Evolutionary conservation across 1,140 invertebrate genomes (phyloP).

Genomic region (Drosophila mauritiana): DNA sequence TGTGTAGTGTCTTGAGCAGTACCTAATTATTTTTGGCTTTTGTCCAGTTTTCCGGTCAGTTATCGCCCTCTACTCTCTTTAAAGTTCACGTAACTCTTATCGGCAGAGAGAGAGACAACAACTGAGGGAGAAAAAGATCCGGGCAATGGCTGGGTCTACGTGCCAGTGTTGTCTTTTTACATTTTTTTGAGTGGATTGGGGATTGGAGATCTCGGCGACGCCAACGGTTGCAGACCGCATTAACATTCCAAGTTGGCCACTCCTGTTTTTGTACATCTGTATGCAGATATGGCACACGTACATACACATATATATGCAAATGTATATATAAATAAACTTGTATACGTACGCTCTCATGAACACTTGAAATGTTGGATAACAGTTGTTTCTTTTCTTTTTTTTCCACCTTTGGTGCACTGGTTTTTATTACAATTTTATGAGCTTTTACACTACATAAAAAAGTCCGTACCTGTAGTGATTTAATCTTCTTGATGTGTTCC

Average conservation of each 20-base stretch:
- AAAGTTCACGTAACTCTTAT: slow-evolving; percentile 65
- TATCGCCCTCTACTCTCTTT: slow-evolving; percentile 22
- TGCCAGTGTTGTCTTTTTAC: slow-evolving; percentile 18
- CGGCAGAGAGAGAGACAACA: slow-evolving; percentile 11
- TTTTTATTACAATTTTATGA: slow-evolving; percentile 68
- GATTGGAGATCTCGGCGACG: slow-evolving; percentile 61
- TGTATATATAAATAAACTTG: neutral
- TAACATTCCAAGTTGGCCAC: slow-evolving; percentile 81
- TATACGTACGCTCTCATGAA: slow-evolving; percentile 21
- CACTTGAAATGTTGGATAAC: slow-evolving; percentile 75
- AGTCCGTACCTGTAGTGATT: slow-evolving; percentile 15
- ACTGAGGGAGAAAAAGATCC: neutral
- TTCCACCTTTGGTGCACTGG: slow-evolving; percentile 21
- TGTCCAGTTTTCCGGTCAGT: slow-evolving; percentile 36
- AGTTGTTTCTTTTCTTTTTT: slow-evolving; percentile 67
- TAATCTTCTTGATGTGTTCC: slow-evolving; percentile 19
- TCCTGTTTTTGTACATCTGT: slow-evolving; percentile 73
- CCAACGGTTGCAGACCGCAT: slow-evolving; percentile 74
- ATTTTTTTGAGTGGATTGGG: slow-evolving; percentile 18
- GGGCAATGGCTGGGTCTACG: slow-evolving; percentile 5
- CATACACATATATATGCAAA: slow-evolving; percentile 4
- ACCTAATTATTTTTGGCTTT: slow-evolving; percentile 69
- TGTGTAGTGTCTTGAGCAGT: slow-evolving; percentile 6
- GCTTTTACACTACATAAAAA: slow-evolving; percentile 33
- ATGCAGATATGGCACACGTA: slow-evolving; percentile 36